Percentiles rank a stretch among this genome's conserved stretches.
Conservation (phyloP, 2,113 vertebrate species). For the Felis catus region F.catus_Fca126_mat1.0 CM031414.1:83872001-83872500, state of each 20-base stretch:
- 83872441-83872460: constrained; percentile 99
- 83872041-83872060: constrained; percentile 82
- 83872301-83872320: constrained; percentile 89
- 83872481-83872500: constrained; percentile 78
- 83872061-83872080: constrained; percentile 80
- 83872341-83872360: constrained; percentile 99
- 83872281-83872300: constrained; percentile 73
- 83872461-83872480: constrained; percentile 99
- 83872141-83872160: constrained; percentile 44
- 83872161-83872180: constrained; percentile 53
- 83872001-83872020: constrained; percentile 62
- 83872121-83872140: constrained; percentile 66
- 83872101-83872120: constrained; percentile 32
- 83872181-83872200: neutral
- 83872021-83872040: constrained; percentile 88
- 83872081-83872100: constrained; percentile 57
- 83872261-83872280: constrained; percentile 52
- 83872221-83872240: constrained; percentile 26
- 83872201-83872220: neutral
- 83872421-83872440: constrained; percentile 99
- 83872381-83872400: constrained; percentile 99
- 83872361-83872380: constrained; percentile 99
- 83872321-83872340: constrained; percentile 97
- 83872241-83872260: constrained; percentile 46
- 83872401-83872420: constrained; percentile 99